A percentile compares a stretch with the other conserved stretches of the same genome.
phyloP scores from a whole-genome alignment of 2,888 invertebrate genomes.

The Chloroclysta siterata region DNA sequence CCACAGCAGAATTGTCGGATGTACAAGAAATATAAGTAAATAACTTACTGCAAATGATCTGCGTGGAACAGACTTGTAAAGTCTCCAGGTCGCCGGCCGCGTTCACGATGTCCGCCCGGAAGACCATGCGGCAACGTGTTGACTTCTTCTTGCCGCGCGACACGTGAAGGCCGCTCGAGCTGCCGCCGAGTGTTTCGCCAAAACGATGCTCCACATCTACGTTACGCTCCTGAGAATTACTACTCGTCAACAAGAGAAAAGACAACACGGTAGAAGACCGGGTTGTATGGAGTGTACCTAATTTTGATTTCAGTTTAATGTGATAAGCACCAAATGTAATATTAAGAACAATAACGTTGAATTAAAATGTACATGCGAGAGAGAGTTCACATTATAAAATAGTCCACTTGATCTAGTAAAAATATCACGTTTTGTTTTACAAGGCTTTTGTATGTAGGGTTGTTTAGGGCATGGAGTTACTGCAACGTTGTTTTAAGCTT shows the following conservation, averaged over 20 bases:
- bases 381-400: no score
- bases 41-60: slow-evolving; percentile 95
- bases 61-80: slow-evolving; percentile 94
- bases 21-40: not conserved
- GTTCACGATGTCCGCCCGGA: slow-evolving; percentile 92
- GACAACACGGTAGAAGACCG: not conserved
- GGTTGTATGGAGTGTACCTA: no score
- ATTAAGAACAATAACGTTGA: no score
- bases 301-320: no score
- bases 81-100: slow-evolving; percentile 92
- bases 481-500: no score
- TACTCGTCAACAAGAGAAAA: not conserved
- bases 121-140: slow-evolving; percentile 97
- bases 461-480: no score
- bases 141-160: slow-evolving; percentile 96
- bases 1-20: no score
- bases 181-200: slow-evolving; percentile 90
- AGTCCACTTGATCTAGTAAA: no score
- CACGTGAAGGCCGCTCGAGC: slow-evolving; percentile 73
- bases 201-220: slow-evolving; percentile 94
- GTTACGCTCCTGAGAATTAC: slow-evolving; percentile 89
- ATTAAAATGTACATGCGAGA: no score
- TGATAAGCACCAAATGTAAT: no score
- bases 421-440: not conserved
- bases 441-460: no score